Percentiles rank a stretch among this genome's conserved stretches.
Evolutionary conservation across 1,140 invertebrate genomes (phyloP).

Genomic region (Lepidurus packardi): DNA sequence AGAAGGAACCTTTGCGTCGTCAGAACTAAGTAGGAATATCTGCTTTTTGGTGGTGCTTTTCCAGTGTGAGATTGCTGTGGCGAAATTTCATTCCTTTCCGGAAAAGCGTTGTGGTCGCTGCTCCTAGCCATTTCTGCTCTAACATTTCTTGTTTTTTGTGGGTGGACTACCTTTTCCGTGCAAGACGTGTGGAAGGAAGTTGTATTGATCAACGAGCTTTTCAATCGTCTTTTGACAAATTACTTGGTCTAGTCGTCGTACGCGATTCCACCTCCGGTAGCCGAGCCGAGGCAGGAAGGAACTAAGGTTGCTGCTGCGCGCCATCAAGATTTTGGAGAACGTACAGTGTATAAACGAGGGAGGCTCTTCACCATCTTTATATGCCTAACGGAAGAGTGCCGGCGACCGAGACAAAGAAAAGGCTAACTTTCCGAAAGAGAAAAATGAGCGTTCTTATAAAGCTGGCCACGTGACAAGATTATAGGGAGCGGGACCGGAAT

Average conservation of each 20-base stretch:
- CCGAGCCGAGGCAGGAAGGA: not conserved
- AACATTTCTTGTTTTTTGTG: not conserved
- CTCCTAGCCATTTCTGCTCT: not conserved
- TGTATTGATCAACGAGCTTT: slow-evolving; percentile 14
- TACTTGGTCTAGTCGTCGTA: not conserved
- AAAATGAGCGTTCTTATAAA: not conserved
- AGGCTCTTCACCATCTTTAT: not conserved
- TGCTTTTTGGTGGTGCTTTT: not conserved
- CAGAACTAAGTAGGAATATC: slow-evolving; percentile 6
- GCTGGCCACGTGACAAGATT: slow-evolving; percentile 20
- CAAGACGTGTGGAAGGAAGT: not conserved
- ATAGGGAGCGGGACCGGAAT: not conserved
- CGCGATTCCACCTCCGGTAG: not conserved
- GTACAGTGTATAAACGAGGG: not conserved
- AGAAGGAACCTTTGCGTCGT: not conserved
- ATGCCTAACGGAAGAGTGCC: not conserved
- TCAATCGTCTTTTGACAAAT: slow-evolving; percentile 11
- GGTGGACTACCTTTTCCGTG: not conserved
- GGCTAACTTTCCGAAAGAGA: not conserved
- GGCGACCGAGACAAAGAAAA: slow-evolving; percentile 2
- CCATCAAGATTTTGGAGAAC: not conserved
- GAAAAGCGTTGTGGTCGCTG: not conserved
- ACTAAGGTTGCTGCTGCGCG: not conserved
- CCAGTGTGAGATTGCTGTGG: slow-evolving; percentile 11
- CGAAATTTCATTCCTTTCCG: not conserved